These are phyloP conservation scores for Amiota mariae DNA, from an alignment of 2,888 invertebrate genomes.

Conservation along the genomic window DNA sequence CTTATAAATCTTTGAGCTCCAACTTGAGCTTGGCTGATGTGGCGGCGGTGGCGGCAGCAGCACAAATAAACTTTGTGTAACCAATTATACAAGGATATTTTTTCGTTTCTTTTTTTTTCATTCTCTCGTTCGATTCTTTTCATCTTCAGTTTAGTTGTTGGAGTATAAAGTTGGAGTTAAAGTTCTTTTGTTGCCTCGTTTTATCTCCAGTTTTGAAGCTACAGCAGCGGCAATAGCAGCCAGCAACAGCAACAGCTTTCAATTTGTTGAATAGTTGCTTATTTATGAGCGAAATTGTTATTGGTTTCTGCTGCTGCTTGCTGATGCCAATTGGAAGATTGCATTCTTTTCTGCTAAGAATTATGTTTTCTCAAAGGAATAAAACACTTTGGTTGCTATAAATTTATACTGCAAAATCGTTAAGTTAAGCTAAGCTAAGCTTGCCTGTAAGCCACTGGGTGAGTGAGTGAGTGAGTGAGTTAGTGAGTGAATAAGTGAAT, in stretches of 20 bases:
- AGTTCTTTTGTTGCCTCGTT: slow-evolving; percentile 1
- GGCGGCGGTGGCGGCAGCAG: slow-evolving; percentile 47
- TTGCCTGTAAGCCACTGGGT: no score
- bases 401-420: not conserved
- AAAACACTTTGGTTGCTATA: slow-evolving; percentile 24
- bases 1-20: slow-evolving; percentile 58
- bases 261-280: slow-evolving; percentile 43
- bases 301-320: not conserved
- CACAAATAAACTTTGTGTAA: slow-evolving; percentile 55
- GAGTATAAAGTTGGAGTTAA: not conserved
- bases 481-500: not conserved
- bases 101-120: slow-evolving; percentile 12
- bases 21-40: slow-evolving; percentile 22
- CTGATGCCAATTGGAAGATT: slow-evolving; percentile 23
- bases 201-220: slow-evolving; percentile 24
- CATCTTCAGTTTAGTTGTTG: slow-evolving; percentile 14
- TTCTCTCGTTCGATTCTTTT: slow-evolving; percentile 6
- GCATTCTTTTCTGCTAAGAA: slow-evolving; percentile 25
- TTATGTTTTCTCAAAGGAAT: slow-evolving; percentile 27
- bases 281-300: slow-evolving; percentile 48
- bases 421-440: no score
- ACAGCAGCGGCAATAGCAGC: not conserved
- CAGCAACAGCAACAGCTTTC: slow-evolving; percentile 31
- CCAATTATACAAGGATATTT: slow-evolving; percentile 56
- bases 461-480: not conserved